A percentile compares a stretch with the other conserved stretches of the same genome.
These are phyloP conservation scores for Helicoverpa armigera DNA, from an alignment of 1,140 invertebrate genomes.

Conservation along the genomic window DNA sequence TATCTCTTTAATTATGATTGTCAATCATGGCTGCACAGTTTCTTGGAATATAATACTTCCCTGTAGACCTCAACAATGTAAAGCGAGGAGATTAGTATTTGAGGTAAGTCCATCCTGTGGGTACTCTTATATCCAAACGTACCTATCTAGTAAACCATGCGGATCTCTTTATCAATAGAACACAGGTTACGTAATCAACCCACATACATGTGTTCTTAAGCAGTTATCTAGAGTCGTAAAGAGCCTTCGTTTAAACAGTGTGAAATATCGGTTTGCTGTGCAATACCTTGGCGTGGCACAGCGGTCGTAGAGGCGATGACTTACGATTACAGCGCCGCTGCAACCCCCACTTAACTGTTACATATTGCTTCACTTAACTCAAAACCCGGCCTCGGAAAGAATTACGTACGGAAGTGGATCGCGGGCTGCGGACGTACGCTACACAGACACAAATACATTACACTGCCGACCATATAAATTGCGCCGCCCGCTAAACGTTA, in stretches of 20 bases:
- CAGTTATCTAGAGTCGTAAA: constrained; percentile 48
- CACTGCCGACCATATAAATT: constrained; percentile 53
- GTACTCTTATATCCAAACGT: not conserved
- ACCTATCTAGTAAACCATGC: not conserved
- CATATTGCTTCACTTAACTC: constrained; percentile 72
- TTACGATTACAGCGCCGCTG: constrained; percentile 63
- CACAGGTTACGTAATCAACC: constrained; percentile 1
- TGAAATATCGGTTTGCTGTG: constrained; percentile 62
- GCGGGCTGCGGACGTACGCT: constrained; percentile 50
- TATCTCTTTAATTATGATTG: constrained; percentile 36
- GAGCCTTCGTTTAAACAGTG: constrained; percentile 62
- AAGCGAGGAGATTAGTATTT: not conserved
- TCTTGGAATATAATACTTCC: not conserved
- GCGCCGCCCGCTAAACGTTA: constrained; percentile 35
- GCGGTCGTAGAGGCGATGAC: constrained; percentile 64
- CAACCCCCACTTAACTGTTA: constrained; percentile 70
- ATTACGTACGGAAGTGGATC: constrained; percentile 62
- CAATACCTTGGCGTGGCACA: constrained; percentile 54
- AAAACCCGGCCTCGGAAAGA: constrained; percentile 63
- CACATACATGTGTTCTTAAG: constrained; percentile 41
- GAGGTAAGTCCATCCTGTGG: not conserved
- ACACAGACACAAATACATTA: constrained; percentile 60
- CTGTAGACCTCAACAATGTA: not conserved
- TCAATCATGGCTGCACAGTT: constrained; percentile 8
- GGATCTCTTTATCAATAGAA: not conserved